phyloP scores from a whole-genome alignment of 1,140 invertebrate species.

The Triops cancriformis region DNA sequence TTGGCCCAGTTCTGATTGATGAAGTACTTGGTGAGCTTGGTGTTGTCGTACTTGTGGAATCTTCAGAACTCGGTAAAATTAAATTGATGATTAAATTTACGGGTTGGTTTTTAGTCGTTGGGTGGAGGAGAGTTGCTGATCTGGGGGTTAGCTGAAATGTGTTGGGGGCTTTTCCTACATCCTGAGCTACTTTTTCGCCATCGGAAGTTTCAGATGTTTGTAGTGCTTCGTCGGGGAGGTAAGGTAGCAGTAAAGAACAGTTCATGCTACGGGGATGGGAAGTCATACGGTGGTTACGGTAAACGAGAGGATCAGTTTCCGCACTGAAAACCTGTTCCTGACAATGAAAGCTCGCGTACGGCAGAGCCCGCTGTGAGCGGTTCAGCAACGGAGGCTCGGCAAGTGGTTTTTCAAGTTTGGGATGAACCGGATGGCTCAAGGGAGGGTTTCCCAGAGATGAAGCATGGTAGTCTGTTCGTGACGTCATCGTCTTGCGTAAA shows the following conservation, averaged over 20 bases:
- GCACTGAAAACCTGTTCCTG: not conserved
- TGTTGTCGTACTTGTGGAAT: too few relatives aligned
- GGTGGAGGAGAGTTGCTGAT: not conserved
- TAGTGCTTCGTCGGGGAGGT: not conserved
- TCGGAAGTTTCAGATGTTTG: not conserved
- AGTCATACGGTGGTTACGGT: not conserved
- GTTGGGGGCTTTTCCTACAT: not conserved
- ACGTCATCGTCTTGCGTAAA: not conserved
- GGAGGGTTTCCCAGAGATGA: not conserved
- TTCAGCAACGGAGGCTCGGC: not conserved
- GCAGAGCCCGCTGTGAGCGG: not conserved
- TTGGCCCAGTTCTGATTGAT: too few relatives aligned
- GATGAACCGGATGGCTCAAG: not conserved
- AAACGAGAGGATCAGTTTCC: not conserved
- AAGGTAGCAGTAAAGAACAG: not conserved
- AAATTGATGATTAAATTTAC: not conserved
- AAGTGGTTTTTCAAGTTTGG: not conserved
- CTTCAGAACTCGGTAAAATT: not conserved
- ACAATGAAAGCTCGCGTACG: constrained; percentile 4
- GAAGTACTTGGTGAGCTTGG: too few relatives aligned
- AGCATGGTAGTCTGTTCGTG: not conserved
- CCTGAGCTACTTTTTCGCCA: not conserved
- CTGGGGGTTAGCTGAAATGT: not conserved
- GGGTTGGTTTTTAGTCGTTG: not conserved
- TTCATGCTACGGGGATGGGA: not conserved